These are phyloP conservation scores for Ephydatia muelleri DNA, from an alignment of 37 sponge, comb jelly and placozoan genomes.

Conservation along the genomic window DNA sequence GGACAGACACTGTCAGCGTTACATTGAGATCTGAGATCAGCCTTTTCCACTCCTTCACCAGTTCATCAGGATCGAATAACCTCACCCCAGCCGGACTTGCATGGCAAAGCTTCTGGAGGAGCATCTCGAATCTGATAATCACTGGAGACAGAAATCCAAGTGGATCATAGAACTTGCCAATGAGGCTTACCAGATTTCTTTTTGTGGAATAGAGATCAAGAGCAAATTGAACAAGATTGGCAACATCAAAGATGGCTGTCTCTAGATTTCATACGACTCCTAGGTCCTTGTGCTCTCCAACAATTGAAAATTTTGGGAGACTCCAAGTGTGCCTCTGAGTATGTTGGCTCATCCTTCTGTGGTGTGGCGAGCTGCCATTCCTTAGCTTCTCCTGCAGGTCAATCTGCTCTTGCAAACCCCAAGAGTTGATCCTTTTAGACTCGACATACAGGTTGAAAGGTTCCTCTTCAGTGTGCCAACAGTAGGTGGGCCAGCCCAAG, in stretches of 20 bases:
- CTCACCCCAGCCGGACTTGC: neutral
- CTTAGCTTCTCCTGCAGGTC: neutral
- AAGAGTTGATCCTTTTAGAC: conserved; percentile 21
- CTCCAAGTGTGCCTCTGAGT: conserved; percentile 6
- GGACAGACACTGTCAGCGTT: neutral
- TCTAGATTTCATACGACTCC: conserved; percentile 12
- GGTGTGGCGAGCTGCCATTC: neutral
- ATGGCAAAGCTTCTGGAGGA: conserved; percentile 25
- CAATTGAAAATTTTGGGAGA: neutral
- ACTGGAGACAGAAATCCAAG: neutral
- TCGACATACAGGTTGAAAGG: too few species aligned
- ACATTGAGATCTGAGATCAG: neutral
- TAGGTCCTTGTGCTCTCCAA: conserved; percentile 33
- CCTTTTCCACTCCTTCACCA: neutral
- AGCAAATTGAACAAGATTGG: neutral
- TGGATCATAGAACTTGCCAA: conserved; percentile 25
- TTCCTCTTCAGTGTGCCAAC: too few species aligned
- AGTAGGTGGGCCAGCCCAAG: too few species aligned
- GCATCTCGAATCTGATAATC: conserved; percentile 6
- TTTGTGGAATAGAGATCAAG: conserved; percentile 7
- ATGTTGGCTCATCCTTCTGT: conserved; percentile 15
- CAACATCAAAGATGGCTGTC: neutral
- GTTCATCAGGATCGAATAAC: conserved; percentile 3
- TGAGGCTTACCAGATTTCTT: conserved; percentile 17
- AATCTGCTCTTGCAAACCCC: neutral